phyloP scores from a whole-genome alignment of 2,888 invertebrate genomes.

The Galeopsomyia nigrocyanea region DNA sequence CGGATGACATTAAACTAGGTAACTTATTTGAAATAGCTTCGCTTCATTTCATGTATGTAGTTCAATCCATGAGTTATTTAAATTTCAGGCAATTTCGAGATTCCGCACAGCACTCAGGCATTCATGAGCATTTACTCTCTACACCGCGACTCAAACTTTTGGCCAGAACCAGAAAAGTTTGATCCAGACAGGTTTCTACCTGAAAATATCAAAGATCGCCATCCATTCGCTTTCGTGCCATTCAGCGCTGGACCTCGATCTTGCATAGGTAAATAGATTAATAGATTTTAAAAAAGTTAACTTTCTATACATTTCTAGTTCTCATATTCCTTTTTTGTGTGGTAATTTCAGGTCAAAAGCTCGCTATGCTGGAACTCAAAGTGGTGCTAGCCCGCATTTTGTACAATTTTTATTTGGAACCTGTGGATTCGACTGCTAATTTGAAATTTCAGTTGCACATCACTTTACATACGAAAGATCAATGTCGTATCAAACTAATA shows the following conservation, averaged over 20 bases:
- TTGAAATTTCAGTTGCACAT: constrained; percentile 2
- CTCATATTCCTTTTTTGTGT: background rate
- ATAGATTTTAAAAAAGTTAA: background rate
- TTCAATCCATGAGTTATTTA: background rate
- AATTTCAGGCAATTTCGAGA: constrained; percentile 66
- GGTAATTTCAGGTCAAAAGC: constrained; percentile 38
- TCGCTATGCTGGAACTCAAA: constrained; percentile 40
- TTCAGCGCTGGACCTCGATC: constrained; percentile 80
- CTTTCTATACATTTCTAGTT: background rate
- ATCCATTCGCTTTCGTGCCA: constrained; percentile 77
- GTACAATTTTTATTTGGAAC: constrained; percentile 37
- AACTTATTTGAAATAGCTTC: background rate
- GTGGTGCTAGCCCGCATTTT: constrained; percentile 27
- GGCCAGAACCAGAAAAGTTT: constrained; percentile 76
- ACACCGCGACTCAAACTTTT: constrained; percentile 75
- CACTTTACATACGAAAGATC: no score
- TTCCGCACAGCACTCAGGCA: constrained; percentile 71
- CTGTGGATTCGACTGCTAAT: constrained; percentile 22
- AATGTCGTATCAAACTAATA: no score
- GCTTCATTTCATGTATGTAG: constrained; percentile 7
- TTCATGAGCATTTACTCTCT: constrained; percentile 74
- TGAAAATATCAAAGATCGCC: constrained; percentile 69
- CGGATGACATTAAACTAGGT: constrained; percentile 70
- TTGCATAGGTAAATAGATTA: constrained; percentile 73
- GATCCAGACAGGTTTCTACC: constrained; percentile 79